phyloP scores from a whole-genome alignment of 2,888 invertebrate genomes.

The Vanessa cardui region DNA sequence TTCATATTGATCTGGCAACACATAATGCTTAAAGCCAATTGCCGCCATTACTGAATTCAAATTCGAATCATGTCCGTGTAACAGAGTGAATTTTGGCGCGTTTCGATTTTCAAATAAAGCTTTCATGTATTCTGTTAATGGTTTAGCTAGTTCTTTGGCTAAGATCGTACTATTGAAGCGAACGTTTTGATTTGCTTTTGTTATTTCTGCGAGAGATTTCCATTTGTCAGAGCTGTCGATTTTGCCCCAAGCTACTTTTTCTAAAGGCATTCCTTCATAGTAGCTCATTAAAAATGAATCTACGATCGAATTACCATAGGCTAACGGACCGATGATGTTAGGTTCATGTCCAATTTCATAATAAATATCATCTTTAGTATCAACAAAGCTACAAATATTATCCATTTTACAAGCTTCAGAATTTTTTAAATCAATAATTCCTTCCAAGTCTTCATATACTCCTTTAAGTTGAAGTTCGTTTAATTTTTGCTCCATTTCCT shows the following conservation, averaged over 20 bases:
- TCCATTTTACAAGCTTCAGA: slow-evolving; percentile 55
- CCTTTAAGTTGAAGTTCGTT: slow-evolving; percentile 48
- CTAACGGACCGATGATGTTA: slow-evolving; percentile 56
- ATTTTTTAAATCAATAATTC: slow-evolving; percentile 57
- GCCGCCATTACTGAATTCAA: slow-evolving; percentile 53
- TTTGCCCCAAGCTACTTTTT: slow-evolving; percentile 66
- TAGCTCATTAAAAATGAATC: slow-evolving; percentile 69
- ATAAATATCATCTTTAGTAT: slow-evolving; percentile 48
- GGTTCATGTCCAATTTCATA: slow-evolving; percentile 56
- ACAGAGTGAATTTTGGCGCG: slow-evolving; percentile 51
- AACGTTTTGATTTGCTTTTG: slow-evolving; percentile 56
- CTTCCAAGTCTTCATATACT: slow-evolving; percentile 52
- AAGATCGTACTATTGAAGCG: slow-evolving; percentile 57
- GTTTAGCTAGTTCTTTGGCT: slow-evolving; percentile 54
- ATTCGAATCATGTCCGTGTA: slow-evolving; percentile 71
- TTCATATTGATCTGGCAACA: slow-evolving; percentile 58
- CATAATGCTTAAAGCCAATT: slow-evolving; percentile 54
- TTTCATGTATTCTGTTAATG: slow-evolving; percentile 56
- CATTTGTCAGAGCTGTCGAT: slow-evolving; percentile 53
- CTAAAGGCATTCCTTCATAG: slow-evolving; percentile 58
- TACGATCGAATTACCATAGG: slow-evolving; percentile 52
- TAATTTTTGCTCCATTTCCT: slow-evolving; percentile 58
- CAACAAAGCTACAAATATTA: slow-evolving; percentile 54
- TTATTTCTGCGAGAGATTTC: slow-evolving; percentile 53
- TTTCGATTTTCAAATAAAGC: slow-evolving; percentile 42